phyloP scores from a whole-genome alignment of 2,888 invertebrate species.

The Melanargia galathea region DNA sequence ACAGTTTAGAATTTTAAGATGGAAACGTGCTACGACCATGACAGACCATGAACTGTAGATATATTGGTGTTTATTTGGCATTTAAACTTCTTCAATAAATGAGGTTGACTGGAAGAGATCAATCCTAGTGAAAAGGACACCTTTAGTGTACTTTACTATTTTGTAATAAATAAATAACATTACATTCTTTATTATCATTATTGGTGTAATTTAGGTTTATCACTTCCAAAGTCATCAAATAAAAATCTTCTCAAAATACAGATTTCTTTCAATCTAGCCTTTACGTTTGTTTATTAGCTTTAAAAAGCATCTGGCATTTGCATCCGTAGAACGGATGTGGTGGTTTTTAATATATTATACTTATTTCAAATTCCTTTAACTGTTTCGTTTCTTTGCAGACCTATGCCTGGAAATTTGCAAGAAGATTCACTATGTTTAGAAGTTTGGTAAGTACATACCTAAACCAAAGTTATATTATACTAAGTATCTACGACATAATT shows the following conservation, averaged over 20 bases:
- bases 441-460: slow-evolving; percentile 85
- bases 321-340: not conserved
- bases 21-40: not conserved
- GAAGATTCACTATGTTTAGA: slow-evolving; percentile 90
- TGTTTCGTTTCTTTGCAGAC: slow-evolving; percentile 77
- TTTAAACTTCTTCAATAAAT: too few species aligned
- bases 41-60: not conserved
- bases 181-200: too few species aligned
- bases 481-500: too few species aligned
- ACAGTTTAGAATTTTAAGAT: not conserved
- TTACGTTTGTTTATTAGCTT: slow-evolving; percentile 1
- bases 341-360: not conserved
- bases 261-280: not conserved
- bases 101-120: too few species aligned
- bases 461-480: not conserved
- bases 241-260: not conserved
- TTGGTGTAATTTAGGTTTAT: not conserved
- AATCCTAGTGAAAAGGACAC: too few species aligned
- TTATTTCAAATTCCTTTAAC: not conserved
- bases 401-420: slow-evolving; percentile 86
- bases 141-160: too few species aligned
- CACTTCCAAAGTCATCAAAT: not conserved
- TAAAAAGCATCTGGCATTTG: not conserved
- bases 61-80: not conserved
- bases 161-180: too few species aligned